phyloP scores from a whole-genome alignment of 2,797 vertebrate species.

The Hapalemur alaotrensis region DNA sequence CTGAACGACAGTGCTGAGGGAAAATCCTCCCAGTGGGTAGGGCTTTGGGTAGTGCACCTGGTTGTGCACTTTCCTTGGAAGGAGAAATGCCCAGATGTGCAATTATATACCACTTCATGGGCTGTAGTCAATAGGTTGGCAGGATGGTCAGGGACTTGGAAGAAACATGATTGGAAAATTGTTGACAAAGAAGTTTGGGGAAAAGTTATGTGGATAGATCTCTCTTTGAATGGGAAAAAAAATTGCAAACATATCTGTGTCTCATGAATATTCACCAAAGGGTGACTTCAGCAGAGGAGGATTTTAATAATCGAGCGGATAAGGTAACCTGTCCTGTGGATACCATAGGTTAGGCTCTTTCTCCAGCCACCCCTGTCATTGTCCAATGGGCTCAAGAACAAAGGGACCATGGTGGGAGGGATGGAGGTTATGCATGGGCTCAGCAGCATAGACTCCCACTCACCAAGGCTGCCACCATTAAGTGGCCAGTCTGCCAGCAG shows the following conservation, averaged over 20 bases:
- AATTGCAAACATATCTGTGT: neutral
- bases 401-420: neutral
- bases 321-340: neutral
- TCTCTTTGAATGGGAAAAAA: neutral
- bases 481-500: neutral
- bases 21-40: neutral
- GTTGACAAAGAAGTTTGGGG: neutral
- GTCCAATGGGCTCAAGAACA: neutral
- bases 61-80: neutral
- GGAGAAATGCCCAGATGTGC: neutral
- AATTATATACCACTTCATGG: neutral
- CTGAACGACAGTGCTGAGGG: neutral
- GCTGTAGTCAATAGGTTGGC: neutral
- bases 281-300: neutral
- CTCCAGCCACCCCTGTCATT: neutral
- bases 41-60: neutral
- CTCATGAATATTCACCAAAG: neutral
- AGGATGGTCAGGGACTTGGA: neutral
- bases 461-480: neutral
- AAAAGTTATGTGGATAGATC: neutral
- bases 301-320: neutral
- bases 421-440: neutral
- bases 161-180: neutral
- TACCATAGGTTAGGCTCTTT: neutral
- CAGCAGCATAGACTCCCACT: neutral